Evolutionary conservation across 2,113 vertebrate genomes (phyloP), one percentile per base, ranked within the genome.

Genomic region (Hypomesus transpacificus): DNA sequence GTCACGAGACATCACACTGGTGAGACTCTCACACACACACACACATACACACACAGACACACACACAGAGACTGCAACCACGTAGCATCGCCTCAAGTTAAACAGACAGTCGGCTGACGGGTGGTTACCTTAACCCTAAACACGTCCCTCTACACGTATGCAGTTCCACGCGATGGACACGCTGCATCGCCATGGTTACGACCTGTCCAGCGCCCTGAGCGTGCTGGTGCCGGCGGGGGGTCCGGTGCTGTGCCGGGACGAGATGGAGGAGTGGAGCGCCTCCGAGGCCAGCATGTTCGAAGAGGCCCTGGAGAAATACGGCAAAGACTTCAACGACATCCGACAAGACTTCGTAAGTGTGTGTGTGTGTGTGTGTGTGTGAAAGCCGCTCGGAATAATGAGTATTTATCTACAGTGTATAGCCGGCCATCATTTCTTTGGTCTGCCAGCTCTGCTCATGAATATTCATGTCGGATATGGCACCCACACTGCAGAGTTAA

Each of bases 191-290:
- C 95, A 96, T 71, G 92, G 94, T 84, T 98, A 96, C 71, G 94
- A 97, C 79, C 87, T 98, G 84, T 96, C 94, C 86, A 96, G 96
- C 67, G 96, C 96, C 2, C 91, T 98, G 79, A 95, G 95, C 58
- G 94, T 98, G 28, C 89, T 98, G 59, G 96, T 98, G 68, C 96
- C 96, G 1, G 92, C 97, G 31, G 96, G 96, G 20, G 96, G 96
- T 46, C 96, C 96, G 1, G 95, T 98, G 74, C 88, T 98, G 53
- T 98, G 96, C 82, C 91, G 96, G 87, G 96, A 98, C 69, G 96
- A 98, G 89, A 98, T 98, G 96, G 96, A 98, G 84, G 96, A 98
- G 87, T 98, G 96, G 96, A 98, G 96, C 11, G 95, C 96, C 26
- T 98, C 96, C 3, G 96, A 98, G 88, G 96, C 96, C 2, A 95